Evolutionary conservation across 2,888 invertebrate genomes (phyloP).

Genomic region (Tetranychus truncatus): DNA sequence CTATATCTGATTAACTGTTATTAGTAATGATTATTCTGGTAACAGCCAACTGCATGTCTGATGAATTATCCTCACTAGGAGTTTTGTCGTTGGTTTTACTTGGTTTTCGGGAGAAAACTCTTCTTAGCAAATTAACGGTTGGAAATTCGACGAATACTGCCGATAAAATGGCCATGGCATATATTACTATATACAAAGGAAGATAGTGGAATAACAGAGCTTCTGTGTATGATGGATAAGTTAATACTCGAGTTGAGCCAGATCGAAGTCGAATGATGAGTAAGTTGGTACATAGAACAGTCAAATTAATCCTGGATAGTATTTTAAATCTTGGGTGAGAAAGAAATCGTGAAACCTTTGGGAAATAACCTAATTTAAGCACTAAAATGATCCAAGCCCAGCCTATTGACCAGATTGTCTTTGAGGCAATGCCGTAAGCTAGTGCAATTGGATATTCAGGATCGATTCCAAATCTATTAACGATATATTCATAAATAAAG

Average conservation of each 20-base stretch:
- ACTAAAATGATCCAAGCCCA: not conserved
- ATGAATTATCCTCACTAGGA: not conserved
- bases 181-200: not conserved
- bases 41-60: not conserved
- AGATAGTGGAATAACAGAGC: not conserved
- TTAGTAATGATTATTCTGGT: not conserved
- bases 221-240: not conserved
- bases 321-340: not conserved
- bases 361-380: not conserved
- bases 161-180: not conserved
- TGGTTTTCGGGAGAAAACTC: not conserved
- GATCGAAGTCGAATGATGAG: slow-evolving; percentile 1
- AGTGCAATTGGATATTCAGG: not conserved
- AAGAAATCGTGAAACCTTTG: not conserved
- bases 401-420: not conserved
- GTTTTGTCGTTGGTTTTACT: not conserved
- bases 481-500: not conserved
- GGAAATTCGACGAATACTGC: not conserved
- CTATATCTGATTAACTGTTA: not conserved
- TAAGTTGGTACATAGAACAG: slow-evolving; percentile 3
- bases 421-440: not conserved
- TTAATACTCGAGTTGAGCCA: not conserved
- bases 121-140: not conserved
- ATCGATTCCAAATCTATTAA: not conserved
- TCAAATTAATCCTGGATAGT: not conserved